Percentiles rank a stretch among this genome's conserved stretches.
phyloP scores from a whole-genome alignment of 2,888 invertebrate genomes.

The Phorcus lineatus region DNA sequence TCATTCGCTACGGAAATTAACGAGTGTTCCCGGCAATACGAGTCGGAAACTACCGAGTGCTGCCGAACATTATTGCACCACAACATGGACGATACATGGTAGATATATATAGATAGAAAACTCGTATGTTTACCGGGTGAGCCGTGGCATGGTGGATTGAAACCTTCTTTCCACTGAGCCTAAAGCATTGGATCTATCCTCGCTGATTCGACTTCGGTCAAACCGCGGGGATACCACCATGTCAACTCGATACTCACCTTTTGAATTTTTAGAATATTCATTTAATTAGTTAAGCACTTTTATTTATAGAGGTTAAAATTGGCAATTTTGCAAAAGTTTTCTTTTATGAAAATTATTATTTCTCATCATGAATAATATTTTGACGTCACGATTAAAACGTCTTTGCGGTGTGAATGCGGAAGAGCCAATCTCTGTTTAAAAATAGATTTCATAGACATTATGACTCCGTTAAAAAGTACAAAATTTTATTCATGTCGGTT shows the following conservation, averaged over 20 bases:
- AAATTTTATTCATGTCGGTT: too few species aligned
- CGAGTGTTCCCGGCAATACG: neutral
- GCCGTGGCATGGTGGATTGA: slow-evolving; percentile 10
- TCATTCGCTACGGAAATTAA: neutral
- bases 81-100: neutral
- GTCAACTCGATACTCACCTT: slow-evolving; percentile 24
- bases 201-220: neutral
- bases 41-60: neutral
- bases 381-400: too few species aligned
- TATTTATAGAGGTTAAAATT: too few species aligned
- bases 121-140: neutral
- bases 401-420: too few species aligned
- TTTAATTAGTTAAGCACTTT: too few species aligned
- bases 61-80: neutral
- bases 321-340: too few species aligned
- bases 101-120: neutral
- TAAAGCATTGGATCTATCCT: slow-evolving; percentile 14
- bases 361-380: too few species aligned
- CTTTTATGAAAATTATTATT: too few species aligned
- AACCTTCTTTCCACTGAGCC: slow-evolving; percentile 3
- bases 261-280: neutral
- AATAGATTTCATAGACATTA: too few species aligned
- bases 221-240: slow-evolving; percentile 3
- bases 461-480: too few species aligned
- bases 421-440: too few species aligned